These are phyloP conservation scores for Micromesistius poutassou DNA, from an alignment of 2,797 vertebrate genomes.

Conservation along the genomic window DNA sequence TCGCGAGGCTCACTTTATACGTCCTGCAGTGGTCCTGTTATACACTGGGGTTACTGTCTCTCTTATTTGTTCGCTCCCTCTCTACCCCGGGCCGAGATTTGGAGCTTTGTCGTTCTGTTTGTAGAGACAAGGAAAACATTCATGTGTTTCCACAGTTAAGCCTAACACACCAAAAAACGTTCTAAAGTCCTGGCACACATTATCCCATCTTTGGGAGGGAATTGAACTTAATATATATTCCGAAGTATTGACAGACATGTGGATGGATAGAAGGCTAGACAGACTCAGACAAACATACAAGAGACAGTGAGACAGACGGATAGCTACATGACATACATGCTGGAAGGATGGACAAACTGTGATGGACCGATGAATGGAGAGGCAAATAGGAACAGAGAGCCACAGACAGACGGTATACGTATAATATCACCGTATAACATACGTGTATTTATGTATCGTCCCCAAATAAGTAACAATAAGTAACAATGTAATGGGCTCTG, in stretches of 20 bases:
- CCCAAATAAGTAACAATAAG: not conserved
- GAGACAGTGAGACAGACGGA: not conserved
- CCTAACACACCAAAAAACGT: not conserved
- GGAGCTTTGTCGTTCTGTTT: slow-evolving; percentile 4
- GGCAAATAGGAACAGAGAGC: not conserved
- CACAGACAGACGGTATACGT: not conserved
- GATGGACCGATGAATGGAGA: not conserved
- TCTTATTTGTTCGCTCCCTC: not conserved
- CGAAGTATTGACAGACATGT: not conserved
- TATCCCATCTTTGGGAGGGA: not conserved
- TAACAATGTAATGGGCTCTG: not conserved
- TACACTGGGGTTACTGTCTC: not conserved
- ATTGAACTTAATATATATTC: not conserved
- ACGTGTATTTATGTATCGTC: not conserved
- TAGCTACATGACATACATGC: not conserved
- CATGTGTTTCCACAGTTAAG: not conserved
- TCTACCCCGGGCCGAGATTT: not conserved
- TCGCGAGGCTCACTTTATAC: not conserved
- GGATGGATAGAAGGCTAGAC: not conserved
- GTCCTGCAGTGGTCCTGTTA: not conserved
- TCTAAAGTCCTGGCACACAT: not conserved
- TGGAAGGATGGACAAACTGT: not conserved
- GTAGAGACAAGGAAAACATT: not conserved
- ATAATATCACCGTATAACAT: not conserved
- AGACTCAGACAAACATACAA: not conserved